phyloP scores from a whole-genome alignment of 1,140 invertebrate species.

The Pseudomyrmex pallidus region DNA sequence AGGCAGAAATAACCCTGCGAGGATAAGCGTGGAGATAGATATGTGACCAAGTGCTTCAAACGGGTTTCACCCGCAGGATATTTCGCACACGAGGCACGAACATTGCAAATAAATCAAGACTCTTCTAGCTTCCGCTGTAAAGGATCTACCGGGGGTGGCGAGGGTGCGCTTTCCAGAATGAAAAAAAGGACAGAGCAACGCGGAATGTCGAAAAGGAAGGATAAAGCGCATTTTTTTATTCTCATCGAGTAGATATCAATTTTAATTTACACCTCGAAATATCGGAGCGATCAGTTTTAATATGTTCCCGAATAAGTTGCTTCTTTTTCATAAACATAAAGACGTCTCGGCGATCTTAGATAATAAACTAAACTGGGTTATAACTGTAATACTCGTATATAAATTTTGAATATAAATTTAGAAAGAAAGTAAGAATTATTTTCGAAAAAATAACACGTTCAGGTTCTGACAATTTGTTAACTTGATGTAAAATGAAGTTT shows the following conservation, averaged over 20 bases:
- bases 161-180: conserved; percentile 57
- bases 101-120: conserved; percentile 77
- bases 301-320: not conserved
- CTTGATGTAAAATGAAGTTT: too few relatives aligned
- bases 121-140: conserved; percentile 59
- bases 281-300: not conserved
- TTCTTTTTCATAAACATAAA: conserved; percentile 1
- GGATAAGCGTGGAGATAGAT: conserved; percentile 24
- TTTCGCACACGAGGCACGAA: conserved; percentile 75
- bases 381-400: too few relatives aligned
- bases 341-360: not conserved
- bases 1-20: not conserved
- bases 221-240: conserved; percentile 35
- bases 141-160: conserved; percentile 46
- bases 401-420: too few relatives aligned
- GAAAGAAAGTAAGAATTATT: too few relatives aligned
- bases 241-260: not conserved
- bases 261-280: conserved; percentile 30
- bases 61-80: conserved; percentile 49
- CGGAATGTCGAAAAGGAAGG: conserved; percentile 14
- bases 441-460: too few relatives aligned
- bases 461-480: too few relatives aligned
- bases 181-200: not conserved
- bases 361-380: not conserved
- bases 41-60: conserved; percentile 40